Conservation (phyloP, 2,888 invertebrate genomes). For the Platycheirus rosarum region DNA sequence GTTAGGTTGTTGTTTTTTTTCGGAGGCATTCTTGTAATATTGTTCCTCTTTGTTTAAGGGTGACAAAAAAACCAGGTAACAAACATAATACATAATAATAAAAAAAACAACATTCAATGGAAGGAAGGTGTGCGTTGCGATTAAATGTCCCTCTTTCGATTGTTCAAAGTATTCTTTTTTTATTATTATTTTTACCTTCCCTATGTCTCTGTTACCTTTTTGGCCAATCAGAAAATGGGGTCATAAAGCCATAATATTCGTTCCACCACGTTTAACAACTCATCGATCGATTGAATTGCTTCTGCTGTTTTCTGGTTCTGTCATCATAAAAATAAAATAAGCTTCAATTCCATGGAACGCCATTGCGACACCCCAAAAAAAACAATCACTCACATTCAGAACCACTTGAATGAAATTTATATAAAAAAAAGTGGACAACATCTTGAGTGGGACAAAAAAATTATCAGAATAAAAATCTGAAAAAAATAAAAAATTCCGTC, state of each 20-base stretch:
- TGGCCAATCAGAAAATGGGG: slow-evolving; percentile 68
- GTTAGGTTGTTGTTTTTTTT: not conserved
- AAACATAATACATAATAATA: slow-evolving; percentile 1
- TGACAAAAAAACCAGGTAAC: not conserved
- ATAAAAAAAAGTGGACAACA: slow-evolving; percentile 37
- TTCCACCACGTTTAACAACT: slow-evolving; percentile 47
- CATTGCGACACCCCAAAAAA: slow-evolving; percentile 50
- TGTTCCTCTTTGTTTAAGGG: too few species aligned
- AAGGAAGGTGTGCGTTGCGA: slow-evolving; percentile 36
- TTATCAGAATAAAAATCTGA: slow-evolving; percentile 55
- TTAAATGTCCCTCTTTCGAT: slow-evolving; percentile 16
- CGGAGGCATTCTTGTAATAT: not conserved
- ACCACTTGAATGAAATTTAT: slow-evolving; percentile 53
- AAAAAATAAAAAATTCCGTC: slow-evolving; percentile 34
- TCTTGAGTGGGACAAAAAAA: slow-evolving; percentile 24
- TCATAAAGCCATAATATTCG: slow-evolving; percentile 58
- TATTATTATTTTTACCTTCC: not conserved
- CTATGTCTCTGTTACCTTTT: slow-evolving; percentile 4
- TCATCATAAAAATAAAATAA: slow-evolving; percentile 43
- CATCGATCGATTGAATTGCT: slow-evolving; percentile 59
- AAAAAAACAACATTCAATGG: not conserved
- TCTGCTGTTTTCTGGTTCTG: slow-evolving; percentile 19
- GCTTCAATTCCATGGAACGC: slow-evolving; percentile 40
- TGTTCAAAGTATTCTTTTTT: not conserved
- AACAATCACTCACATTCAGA: slow-evolving; percentile 47